phyloP scores from a whole-genome alignment of 2,797 vertebrate genomes.

The Pseudomugil gertrudae region DNA sequence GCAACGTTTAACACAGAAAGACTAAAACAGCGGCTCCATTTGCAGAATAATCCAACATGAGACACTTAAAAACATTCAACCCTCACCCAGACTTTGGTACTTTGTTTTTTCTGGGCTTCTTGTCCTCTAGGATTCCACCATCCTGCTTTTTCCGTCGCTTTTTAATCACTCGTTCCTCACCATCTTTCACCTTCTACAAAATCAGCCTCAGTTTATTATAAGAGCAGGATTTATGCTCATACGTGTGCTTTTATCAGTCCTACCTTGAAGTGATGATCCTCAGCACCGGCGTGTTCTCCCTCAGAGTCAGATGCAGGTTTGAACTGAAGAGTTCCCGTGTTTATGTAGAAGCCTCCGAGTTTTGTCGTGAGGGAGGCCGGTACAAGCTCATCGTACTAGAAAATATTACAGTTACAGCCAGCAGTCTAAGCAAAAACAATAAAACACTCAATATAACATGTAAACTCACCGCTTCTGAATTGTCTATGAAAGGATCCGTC shows the following conservation, averaged over 20 bases:
- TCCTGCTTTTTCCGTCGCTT: conserved; percentile 93
- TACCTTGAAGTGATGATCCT: conserved; percentile 88
- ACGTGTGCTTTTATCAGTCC: background rate
- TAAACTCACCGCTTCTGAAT: conserved; percentile 94
- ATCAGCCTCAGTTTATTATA: no score
- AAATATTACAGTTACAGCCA: background rate
- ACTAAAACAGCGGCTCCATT: background rate
- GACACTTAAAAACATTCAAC: conserved; percentile 1
- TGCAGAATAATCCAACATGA: no score
- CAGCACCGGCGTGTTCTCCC: conserved; percentile 86
- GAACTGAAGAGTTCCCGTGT: conserved; percentile 97
- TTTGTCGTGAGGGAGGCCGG: conserved; percentile 97
- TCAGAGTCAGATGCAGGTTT: conserved; percentile 94
- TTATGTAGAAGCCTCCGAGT: conserved; percentile 98
- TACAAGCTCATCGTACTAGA: conserved; percentile 96
- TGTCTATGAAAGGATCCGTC: conserved; percentile 97
- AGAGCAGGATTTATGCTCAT: no score
- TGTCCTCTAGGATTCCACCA: conserved; percentile 86
- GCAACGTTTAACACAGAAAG: background rate
- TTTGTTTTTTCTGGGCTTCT: conserved; percentile 91
- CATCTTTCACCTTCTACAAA: conserved; percentile 87
- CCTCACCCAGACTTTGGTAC: conserved; percentile 91
- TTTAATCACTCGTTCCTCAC: conserved; percentile 90
- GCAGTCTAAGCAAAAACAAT: background rate
- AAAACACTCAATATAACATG: background rate